Percentiles rank a stretch among this genome's conserved stretches.
Evolutionary conservation across 2,797 vertebrate species (phyloP).

Genomic region (Fundulus diaphanus): DNA sequence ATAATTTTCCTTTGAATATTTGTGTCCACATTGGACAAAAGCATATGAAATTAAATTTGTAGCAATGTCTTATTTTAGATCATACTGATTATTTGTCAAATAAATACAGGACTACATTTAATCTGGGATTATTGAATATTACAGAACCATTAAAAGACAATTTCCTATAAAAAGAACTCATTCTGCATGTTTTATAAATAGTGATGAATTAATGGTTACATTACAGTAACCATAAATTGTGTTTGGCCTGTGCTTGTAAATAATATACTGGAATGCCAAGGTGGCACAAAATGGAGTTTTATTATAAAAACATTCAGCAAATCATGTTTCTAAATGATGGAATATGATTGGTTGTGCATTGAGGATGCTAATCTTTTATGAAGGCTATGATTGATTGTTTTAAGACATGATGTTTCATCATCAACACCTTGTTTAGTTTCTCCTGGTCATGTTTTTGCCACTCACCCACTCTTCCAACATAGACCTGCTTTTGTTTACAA

Average conservation of each 20-base stretch:
- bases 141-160: constrained; percentile 65
- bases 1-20: too few species aligned
- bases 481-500: constrained; percentile 19
- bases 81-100: constrained; percentile 30
- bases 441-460: constrained; percentile 38
- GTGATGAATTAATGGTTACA: constrained; percentile 44
- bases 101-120: constrained; percentile 43
- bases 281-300: neutral
- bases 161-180: constrained; percentile 79
- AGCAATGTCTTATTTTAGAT: constrained; percentile 28
- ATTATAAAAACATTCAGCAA: neutral
- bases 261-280: neutral
- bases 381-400: constrained; percentile 25
- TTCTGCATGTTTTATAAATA: constrained; percentile 61
- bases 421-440: constrained; percentile 14
- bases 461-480: constrained; percentile 3
- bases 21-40: constrained; percentile 13
- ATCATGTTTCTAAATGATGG: neutral
- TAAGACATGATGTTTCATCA: constrained; percentile 54
- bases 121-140: constrained; percentile 43
- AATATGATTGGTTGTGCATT: neutral
- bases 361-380: neutral
- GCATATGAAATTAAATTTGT: constrained; percentile 19
- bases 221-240: too few species aligned
- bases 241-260: constrained; percentile 42